Conservation (phyloP, 2,888 invertebrate species). For the Microctonus brassicae region DNA sequence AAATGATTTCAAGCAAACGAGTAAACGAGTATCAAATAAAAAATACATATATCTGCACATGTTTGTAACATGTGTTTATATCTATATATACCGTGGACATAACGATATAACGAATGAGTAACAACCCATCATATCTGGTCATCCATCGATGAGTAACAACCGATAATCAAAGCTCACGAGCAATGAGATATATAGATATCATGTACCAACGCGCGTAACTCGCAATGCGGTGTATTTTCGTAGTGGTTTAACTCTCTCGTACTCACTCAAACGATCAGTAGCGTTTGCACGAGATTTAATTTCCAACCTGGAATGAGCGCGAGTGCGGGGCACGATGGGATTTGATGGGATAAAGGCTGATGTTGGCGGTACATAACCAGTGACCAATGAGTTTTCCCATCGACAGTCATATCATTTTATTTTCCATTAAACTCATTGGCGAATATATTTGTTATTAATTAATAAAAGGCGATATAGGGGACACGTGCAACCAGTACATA, state of each 20-base stretch:
- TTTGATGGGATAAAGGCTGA: constrained; percentile 8
- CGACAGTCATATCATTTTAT: constrained; percentile 63
- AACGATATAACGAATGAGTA: constrained; percentile 28
- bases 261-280: neutral
- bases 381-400: constrained; percentile 24
- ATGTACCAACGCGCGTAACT: constrained; percentile 6
- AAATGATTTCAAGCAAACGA: constrained; percentile 18
- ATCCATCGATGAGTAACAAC: constrained; percentile 33
- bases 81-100: neutral
- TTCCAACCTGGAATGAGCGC: neutral
- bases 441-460: constrained; percentile 64
- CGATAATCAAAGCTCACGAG: constrained; percentile 35
- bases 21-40: constrained; percentile 13
- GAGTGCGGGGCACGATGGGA: neutral
- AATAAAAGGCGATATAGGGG: constrained; percentile 50
- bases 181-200: constrained; percentile 21
- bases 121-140: constrained; percentile 17
- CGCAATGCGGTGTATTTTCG: constrained; percentile 14
- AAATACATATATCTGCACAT: constrained; percentile 21
- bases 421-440: constrained; percentile 60
- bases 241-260: constrained; percentile 3
- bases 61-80: neutral
- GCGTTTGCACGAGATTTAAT: constrained; percentile 34
- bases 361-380: constrained; percentile 3
- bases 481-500: neutral